Conservation (phyloP, 2,797 vertebrate species). For the Pseudopleuronectes americanus region DNA sequence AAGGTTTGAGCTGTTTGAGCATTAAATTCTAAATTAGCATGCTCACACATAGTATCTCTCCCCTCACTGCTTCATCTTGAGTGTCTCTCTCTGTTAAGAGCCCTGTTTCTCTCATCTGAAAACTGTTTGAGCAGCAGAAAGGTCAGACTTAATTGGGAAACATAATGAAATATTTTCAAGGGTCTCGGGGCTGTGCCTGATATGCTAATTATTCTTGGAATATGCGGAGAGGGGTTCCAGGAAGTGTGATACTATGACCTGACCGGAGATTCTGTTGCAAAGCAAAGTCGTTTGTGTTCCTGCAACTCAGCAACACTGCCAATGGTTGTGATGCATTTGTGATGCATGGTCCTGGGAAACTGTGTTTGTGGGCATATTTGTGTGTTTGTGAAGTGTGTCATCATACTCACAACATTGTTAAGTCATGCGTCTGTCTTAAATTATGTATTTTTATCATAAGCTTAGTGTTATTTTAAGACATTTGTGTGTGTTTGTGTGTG, state of each 20-base stretch:
- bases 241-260: not conserved
- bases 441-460: too few relatives aligned
- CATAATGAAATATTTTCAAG: constrained; percentile 64
- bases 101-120: constrained; percentile 38
- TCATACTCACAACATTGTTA: not conserved
- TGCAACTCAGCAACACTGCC: not conserved
- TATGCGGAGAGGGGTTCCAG: constrained; percentile 15
- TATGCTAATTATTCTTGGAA: constrained; percentile 35
- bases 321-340: constrained; percentile 2
- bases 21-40: constrained; percentile 42
- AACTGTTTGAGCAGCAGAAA: constrained; percentile 52
- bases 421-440: too few relatives aligned
- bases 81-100: constrained; percentile 27
- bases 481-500: constrained; percentile 11
- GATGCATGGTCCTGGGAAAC: not conserved
- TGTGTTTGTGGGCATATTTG: not conserved
- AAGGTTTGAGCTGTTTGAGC: constrained; percentile 21
- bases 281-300: not conserved
- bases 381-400: too few relatives aligned
- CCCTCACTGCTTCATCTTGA: constrained; percentile 21
- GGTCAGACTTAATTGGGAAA: constrained; percentile 56
- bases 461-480: too few relatives aligned
- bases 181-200: constrained; percentile 24
- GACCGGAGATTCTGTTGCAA: constrained; percentile 8
- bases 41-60: constrained; percentile 16